These are phyloP conservation scores for Ceyx margarethae DNA, from an alignment of 2,113 vertebrate genomes.

Conservation along the genomic window DNA sequence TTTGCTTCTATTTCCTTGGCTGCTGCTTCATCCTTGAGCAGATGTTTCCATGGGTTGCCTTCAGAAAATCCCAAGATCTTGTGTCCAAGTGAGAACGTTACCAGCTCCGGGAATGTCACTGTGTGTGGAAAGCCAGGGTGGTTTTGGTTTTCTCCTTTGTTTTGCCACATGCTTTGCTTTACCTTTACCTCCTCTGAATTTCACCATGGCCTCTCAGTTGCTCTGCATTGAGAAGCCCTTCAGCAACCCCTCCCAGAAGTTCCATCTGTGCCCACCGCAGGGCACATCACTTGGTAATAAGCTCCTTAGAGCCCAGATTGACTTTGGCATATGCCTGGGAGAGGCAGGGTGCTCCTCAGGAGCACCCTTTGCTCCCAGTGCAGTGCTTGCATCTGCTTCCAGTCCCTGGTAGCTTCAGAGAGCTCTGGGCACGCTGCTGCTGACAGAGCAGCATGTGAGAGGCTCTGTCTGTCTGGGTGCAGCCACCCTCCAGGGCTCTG, in stretches of 20 bases:
- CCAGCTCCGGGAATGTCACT: neutral
- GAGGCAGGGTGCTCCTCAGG: neutral
- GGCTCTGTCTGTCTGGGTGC: too few relatives aligned
- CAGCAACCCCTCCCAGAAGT: neutral
- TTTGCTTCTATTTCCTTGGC: neutral
- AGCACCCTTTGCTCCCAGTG: neutral
- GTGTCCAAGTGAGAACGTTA: neutral
- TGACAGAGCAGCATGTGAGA: neutral
- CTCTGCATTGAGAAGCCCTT: neutral
- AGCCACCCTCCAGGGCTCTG: too few relatives aligned
- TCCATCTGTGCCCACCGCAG: neutral
- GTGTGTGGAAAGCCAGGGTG: neutral
- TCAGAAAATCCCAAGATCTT: neutral
- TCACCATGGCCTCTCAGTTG: neutral
- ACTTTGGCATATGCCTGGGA: rapidly evolving
- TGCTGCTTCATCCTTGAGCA: neutral
- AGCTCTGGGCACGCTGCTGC: neutral
- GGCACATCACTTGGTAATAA: neutral
- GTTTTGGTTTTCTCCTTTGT: neutral
- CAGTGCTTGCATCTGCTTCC: neutral
- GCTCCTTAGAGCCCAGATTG: neutral
- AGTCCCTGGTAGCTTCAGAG: neutral
- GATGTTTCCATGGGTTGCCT: neutral
- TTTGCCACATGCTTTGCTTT: neutral
- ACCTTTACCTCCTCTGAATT: neutral